These are phyloP conservation scores for Nephrotoma flavescens DNA, from an alignment of 2,888 invertebrate species.

Conservation along the genomic window DNA sequence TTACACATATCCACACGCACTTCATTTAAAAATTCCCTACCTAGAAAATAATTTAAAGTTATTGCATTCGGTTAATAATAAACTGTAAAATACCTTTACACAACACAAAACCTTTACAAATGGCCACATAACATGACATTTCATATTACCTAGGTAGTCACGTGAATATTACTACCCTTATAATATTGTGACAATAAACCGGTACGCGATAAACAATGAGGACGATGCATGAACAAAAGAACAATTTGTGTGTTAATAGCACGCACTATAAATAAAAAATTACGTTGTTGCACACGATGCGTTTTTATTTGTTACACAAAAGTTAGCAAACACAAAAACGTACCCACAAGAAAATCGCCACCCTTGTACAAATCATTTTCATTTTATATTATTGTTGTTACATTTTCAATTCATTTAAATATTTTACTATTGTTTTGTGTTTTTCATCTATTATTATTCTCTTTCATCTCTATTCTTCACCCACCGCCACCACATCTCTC, in stretches of 20 bases:
- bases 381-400: background rate
- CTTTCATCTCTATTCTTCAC: background rate
- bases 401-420: background rate
- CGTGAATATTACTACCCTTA: background rate
- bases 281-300: background rate
- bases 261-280: background rate
- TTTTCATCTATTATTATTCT: background rate
- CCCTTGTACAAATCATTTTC: background rate
- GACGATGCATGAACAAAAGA: background rate
- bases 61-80: background rate
- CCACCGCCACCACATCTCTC: background rate
- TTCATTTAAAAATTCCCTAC: too few relatives aligned
- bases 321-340: background rate
- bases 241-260: background rate
- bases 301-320: background rate
- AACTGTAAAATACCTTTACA: background rate
- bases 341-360: background rate
- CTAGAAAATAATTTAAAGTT: too few relatives aligned
- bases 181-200: background rate
- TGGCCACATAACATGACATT: background rate
- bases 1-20: too few relatives aligned
- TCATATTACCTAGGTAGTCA: background rate
- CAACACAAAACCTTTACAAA: background rate
- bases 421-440: background rate
- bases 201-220: background rate